Evolutionary conservation across 2,113 vertebrate genomes (phyloP).

Genomic region (rat (Rattus norvegicus)): GRCr8 NC_086036.1:20170001-20170500

Average conservation of each 20-base stretch:
- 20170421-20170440: background rate
- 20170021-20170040: background rate
- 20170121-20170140: background rate
- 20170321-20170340: accelerated
- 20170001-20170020: background rate
- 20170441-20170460: background rate
- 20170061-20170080: background rate
- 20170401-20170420: background rate
- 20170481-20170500: background rate
- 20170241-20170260: background rate
- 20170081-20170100: background rate
- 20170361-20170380: background rate
- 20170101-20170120: background rate
- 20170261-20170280: background rate
- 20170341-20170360: background rate
- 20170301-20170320: background rate
- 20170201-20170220: background rate
- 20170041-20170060: background rate
- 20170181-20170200: background rate
- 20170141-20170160: background rate
- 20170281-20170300: background rate
- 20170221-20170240: background rate
- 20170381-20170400: background rate
- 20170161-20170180: background rate
- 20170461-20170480: conserved; percentile 24